phyloP scores from a whole-genome alignment of 2,888 invertebrate species.

The Chymomyza amoena region DNA sequence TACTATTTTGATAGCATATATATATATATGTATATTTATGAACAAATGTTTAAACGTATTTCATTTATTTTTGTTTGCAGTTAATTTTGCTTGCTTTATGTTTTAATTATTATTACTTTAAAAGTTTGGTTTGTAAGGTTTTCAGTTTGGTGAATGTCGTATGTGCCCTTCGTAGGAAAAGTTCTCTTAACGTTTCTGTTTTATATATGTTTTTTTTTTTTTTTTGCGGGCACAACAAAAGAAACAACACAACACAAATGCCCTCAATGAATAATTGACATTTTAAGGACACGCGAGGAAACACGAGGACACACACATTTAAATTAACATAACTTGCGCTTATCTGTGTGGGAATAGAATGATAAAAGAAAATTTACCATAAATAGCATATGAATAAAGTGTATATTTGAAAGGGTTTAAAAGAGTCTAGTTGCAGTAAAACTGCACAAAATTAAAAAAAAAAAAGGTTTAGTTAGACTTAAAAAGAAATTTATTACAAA shows the following conservation, averaged over 20 bases:
- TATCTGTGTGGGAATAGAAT: constrained; percentile 60
- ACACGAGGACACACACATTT: constrained; percentile 43
- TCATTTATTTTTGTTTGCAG: constrained; percentile 29
- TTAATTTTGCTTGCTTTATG: constrained; percentile 25
- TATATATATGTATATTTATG: constrained; percentile 37
- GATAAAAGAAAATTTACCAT: constrained; percentile 32
- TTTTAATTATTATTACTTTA: constrained; percentile 35
- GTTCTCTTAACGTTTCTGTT: constrained; percentile 6
- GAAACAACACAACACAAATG: constrained; percentile 64
- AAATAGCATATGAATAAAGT: constrained; percentile 37
- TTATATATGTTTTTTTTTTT: constrained; percentile 40
- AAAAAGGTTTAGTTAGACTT: too few species aligned
- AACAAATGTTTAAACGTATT: constrained; percentile 13
- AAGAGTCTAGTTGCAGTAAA: background rate
- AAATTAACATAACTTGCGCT: constrained; percentile 69
- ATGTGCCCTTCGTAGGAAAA: constrained; percentile 66
- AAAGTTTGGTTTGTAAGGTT: constrained; percentile 40
- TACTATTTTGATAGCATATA: constrained; percentile 30
- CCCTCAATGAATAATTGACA: constrained; percentile 66
- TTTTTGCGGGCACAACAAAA: constrained; percentile 47
- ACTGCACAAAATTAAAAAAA: too few species aligned
- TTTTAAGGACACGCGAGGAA: constrained; percentile 66
- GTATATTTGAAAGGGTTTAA: background rate
- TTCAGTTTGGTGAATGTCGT: constrained; percentile 79
- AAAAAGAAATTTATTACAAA: background rate